Percentiles rank a stretch among this genome's conserved stretches.
Evolutionary conservation across 1,140 invertebrate genomes (phyloP).

Genomic region (Triops cancriformis): DNA sequence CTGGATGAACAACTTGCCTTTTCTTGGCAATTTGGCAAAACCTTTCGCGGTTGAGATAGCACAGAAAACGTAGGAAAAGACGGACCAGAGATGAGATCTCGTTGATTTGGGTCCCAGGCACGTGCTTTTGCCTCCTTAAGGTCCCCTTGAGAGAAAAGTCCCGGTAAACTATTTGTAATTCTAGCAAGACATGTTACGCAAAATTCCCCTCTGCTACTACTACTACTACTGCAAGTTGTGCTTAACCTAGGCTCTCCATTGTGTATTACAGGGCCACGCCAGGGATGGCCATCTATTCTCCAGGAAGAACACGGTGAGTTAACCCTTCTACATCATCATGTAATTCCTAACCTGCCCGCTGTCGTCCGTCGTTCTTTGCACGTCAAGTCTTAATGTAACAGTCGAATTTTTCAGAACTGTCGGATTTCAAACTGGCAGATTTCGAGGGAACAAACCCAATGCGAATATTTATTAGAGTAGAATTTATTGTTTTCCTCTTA

Average conservation of each 20-base stretch:
- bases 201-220: background rate
- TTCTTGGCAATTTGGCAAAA: slow-evolving; percentile 1
- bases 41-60: background rate
- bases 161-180: background rate
- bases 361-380: too few species aligned
- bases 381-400: too few species aligned
- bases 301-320: slow-evolving; percentile 5
- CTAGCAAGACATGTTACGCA: background rate
- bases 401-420: too few species aligned
- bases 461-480: too few species aligned
- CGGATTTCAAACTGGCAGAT: too few species aligned
- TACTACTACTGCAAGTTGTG: background rate
- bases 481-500: too few species aligned
- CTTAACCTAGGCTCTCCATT: background rate
- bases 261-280: slow-evolving; percentile 12
- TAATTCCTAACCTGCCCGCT: background rate
- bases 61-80: background rate
- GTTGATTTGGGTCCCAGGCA: background rate
- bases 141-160: background rate
- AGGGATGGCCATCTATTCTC: background rate
- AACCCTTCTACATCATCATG: slow-evolving; percentile 3
- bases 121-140: background rate
- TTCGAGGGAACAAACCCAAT: too few species aligned
- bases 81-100: background rate
- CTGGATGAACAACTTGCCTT: background rate